Evolutionary conservation across 2,797 vertebrate genomes (phyloP), one percentile per base, ranked within the genome.

Genomic region (Pangasius sanitwongsei): DNA sequence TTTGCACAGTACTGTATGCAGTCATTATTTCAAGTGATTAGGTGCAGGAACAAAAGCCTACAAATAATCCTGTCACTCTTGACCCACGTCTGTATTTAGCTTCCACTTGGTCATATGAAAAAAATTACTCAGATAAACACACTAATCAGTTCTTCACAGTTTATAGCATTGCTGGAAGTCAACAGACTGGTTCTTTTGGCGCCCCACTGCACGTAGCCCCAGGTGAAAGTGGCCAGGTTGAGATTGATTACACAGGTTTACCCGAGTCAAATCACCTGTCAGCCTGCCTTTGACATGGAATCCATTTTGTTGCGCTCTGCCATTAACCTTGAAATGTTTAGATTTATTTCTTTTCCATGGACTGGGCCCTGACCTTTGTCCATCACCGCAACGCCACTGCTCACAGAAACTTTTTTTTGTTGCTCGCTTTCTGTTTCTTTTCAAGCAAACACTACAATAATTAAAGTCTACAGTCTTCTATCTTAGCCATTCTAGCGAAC

Each of bases 241-340:
- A 98, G 97, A 98, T 96, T 97, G 97, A 98, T 97, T 97, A 97
- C 95, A 95, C 96, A 95, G 93, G 95, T 97, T 97, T 96, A 95
- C 81, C 96, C 95, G 95, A 97, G 97, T 98, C 97, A 98, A 97
- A 98, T 98, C 97, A 97, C 97, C 97, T 97, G 97, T 97, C 97
- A 98, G 94, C 95, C 95, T 95, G 93, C 96, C 96, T 96, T 96
- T 98, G 97, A 97, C 97, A 97, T 91, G 90, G 97, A 97, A 98
- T 99, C 97, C 97, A 97, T 99, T 98, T 97, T 98, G 97, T 96
- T 98, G 96, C 96, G 94, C 97, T 96, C 96, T 97, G 97, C 97
- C 97, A 99, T 99, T 99, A 99, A 99, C 98, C 98, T 99, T 98
- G 97, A 98, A 97, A 97, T 97, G 97, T 96, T 97, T 97, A 96